Evolutionary conservation across 2,797 vertebrate species (phyloP), one percentile per base, ranked within the genome.

Genomic region (Pseudomugil gertrudae): DNA sequence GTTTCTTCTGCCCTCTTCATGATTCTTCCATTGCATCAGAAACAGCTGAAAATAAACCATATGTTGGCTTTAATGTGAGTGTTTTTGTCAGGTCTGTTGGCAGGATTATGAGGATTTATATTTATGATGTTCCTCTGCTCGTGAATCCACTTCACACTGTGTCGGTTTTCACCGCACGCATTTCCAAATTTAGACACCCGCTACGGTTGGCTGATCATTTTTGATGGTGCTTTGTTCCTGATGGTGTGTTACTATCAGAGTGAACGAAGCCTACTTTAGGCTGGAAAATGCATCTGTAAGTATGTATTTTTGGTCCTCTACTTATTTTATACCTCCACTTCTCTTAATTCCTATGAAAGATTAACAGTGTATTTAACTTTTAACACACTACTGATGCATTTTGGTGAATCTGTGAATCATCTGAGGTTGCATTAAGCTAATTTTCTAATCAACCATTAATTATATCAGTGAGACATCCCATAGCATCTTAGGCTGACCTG

Each of bases 201-300:
- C 79, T 80, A 91, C 87, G 90, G 89, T 90, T 86, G 83, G 72
- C 55, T 92, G 86, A 81, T 89, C 80, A 90, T 90, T 92, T 93
- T 92, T 91, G 88, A 93, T 90, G 88, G 84, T 45, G 59, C 76
- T 87, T 85, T 70, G 79, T 83, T 85, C 72, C 75, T 66, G 74
- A 64, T 54, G 76, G 79, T 48, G 69, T 67, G 78, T 69, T 78
- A 69, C 76, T 69, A 83, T 83, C 79, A 57, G 82, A 82, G 78
- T 51, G 68, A 81, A 65, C 84, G 66, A 58, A 80, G 56, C 50
- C 69, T 73, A 80, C 80, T 70, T 71, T 69, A 66, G 56, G 65
- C 70, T 66, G 81, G 63, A 68, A 89, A 84, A 92, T 87, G 84
- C 78, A 82, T 87, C 67, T 78, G 73, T 80, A 78, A 80, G 73